Evolutionary conservation across 2,888 invertebrate genomes (phyloP).

Genomic region (Spilarctia lutea): DNA sequence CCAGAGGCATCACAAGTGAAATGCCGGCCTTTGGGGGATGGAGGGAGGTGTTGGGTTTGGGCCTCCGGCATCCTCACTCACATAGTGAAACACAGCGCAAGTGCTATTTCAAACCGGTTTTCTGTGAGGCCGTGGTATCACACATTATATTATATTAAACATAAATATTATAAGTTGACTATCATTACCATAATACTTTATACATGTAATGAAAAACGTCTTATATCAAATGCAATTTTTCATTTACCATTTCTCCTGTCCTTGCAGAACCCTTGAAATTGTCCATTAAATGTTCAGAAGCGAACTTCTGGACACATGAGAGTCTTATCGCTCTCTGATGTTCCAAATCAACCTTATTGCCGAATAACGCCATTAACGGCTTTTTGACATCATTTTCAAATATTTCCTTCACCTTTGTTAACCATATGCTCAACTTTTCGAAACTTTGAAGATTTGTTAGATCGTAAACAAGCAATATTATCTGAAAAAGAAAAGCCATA

Average conservation of each 20-base stretch:
- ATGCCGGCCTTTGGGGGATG: too few species aligned
- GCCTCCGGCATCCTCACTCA: too few species aligned
- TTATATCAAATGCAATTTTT: background rate
- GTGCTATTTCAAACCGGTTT: too few species aligned
- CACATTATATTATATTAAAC: too few species aligned
- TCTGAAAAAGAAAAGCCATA: slow-evolving; percentile 77
- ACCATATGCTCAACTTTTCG: slow-evolving; percentile 91
- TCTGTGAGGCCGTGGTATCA: too few species aligned
- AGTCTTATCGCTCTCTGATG: slow-evolving; percentile 90
- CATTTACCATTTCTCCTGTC: slow-evolving; percentile 89
- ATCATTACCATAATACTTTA: background rate
- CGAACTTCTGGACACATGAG: slow-evolving; percentile 88
- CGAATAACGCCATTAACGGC: slow-evolving; percentile 88
- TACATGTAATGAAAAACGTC: background rate
- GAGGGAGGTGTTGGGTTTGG: too few species aligned
- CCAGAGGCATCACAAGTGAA: too few species aligned
- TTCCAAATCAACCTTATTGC: slow-evolving; percentile 91
- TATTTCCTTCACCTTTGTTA: slow-evolving; percentile 83
- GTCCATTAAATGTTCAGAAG: slow-evolving; percentile 87
- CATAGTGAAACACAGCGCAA: too few species aligned
- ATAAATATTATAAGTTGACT: background rate
- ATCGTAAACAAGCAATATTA: slow-evolving; percentile 93
- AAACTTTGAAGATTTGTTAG: slow-evolving; percentile 93
- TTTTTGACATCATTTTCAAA: slow-evolving; percentile 76
- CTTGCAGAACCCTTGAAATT: slow-evolving; percentile 89